Evolutionary conservation across 2,888 invertebrate species (phyloP), one percentile per base, ranked within the genome.

Genomic region (Tubiluchus corallicola): DNA sequence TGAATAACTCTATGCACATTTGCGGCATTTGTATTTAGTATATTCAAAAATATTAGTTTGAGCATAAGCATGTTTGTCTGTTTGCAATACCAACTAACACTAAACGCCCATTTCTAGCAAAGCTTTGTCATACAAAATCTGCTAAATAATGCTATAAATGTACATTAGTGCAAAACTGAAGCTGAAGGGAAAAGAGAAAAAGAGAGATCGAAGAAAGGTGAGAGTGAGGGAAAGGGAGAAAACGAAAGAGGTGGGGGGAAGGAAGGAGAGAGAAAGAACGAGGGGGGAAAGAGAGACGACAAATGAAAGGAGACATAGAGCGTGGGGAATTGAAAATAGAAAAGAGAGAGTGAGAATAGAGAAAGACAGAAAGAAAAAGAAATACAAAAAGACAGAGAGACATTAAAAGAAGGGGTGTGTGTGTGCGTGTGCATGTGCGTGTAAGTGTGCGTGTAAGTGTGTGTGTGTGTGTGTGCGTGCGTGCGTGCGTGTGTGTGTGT

Each of bases 371-470:
- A n/a, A 9, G 29, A n/a, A n/a, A 29, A 9, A 29, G 9, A n/a
- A n/a, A 29, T 29, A 29, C 9, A 29, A n/a, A n/a, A 9, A 29
- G 29, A 9, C 9, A 9, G 29, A 29, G 29, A 29, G 9, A 29
- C 9, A 29, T 9, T 9, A 9, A 29, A n/a, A 9, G 29, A 29
- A 29, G 9, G 29, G 9, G 29, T 29, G 29, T 29, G 29, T n/a
- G 29, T 29, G 29, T 29, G 29, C 29, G 29, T 29, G 29, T 29
- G 29, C 29, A n/a, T 29, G 29, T 29, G 29, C 29, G 29, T 29
- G 29, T 29, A n/a, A 9, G 29, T 29, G 29, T 29, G 29, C 29
- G 29, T 29, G 29, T 29, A n/a, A 9, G 29, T 29, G 29, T 29
- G 29, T n/a, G 29, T 29, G 29, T 29, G 29, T n/a, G 29, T 29